Evolutionary conservation across 2,888 invertebrate species (phyloP).

Genomic region (Altica lythri): DNA sequence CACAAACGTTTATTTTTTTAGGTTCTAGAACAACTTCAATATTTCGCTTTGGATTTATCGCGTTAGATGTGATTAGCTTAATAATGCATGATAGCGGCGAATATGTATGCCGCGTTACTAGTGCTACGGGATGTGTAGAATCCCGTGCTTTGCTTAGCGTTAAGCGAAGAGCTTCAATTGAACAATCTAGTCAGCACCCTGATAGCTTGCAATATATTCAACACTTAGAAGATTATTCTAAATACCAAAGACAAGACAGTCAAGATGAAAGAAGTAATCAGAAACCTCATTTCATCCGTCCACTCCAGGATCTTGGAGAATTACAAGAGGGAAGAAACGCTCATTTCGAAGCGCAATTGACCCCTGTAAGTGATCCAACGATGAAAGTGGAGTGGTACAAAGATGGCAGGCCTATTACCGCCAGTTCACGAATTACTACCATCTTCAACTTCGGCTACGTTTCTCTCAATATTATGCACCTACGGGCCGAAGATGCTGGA

Average conservation of each 20-base stretch:
- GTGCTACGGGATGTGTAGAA: slow-evolving; percentile 84
- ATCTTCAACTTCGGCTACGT: slow-evolving; percentile 99
- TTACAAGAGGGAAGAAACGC: slow-evolving; percentile 89
- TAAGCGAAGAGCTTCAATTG: slow-evolving; percentile 80
- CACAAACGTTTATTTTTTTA: slow-evolving; percentile 50
- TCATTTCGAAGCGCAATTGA: slow-evolving; percentile 91
- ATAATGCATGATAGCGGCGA: slow-evolving; percentile 87
- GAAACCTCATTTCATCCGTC: slow-evolving; percentile 86
- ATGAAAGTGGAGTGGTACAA: slow-evolving; percentile 98
- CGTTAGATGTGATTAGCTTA: slow-evolving; percentile 87
- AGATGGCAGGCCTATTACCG: slow-evolving; percentile 92
- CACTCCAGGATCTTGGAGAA: slow-evolving; percentile 83
- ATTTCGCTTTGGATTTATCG: slow-evolving; percentile 97
- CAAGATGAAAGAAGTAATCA: slow-evolving; percentile 80
- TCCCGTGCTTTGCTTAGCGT: slow-evolving; percentile 82
- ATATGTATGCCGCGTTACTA: slow-evolving; percentile 86
- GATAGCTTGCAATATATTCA: slow-evolving; percentile 89
- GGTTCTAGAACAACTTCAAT: slow-evolving; percentile 94
- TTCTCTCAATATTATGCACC: slow-evolving; percentile 97
- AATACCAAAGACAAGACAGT: slow-evolving; percentile 83
- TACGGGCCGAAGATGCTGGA: slow-evolving; percentile 97
- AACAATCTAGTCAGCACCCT: slow-evolving; percentile 88
- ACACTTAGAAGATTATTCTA: slow-evolving; percentile 88
- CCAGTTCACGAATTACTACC: slow-evolving; percentile 95
- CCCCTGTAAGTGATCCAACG: slow-evolving; percentile 89